Base-by-base conservation (phyloP, 2,113 vertebrate genomes). In the Larimichthys crocea region DNA sequence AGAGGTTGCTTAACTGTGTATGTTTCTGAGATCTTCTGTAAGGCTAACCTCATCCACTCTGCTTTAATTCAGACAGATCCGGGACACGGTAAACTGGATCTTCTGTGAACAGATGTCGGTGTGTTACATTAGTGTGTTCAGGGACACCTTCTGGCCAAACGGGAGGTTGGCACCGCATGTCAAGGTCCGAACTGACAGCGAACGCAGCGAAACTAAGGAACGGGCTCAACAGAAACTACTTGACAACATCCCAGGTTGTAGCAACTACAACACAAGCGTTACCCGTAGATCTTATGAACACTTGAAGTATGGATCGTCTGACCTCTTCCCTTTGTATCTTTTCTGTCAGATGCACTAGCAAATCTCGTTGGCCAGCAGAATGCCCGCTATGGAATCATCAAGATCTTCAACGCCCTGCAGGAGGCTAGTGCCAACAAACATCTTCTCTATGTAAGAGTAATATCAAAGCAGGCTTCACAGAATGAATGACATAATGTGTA, bases 291-390 rank as follows among this genome's bases (percentile, higher is more conserved):
- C 2, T 48, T 17, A 17, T 8, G 3, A 49, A 10, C 20, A 29
- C 14, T 1, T 44, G 3, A 24, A 26, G 19, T 10, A 3, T 20
- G 9, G 4, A 20, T 46, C 4, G 0, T 50, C 15, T 75, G 9
- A 61, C 35, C 4, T 56, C 9, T 74, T 49, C 2, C 10, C 26
- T 26, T 64, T 76, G n/a, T 50, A 19, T 90, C 56, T 86, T 63
- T 94, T 93, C 67, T 90, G 3, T 71, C 77, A 99, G 98, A 99
- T 95, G 96, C 95, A 63, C 96, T 99, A 69, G 96, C 98, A 91
- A 99, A 95, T 91, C 96, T 99, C 10, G 97, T 99, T 65, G 98
- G 98, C 90, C 98, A 99, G 86, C 98, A 99, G 92, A 99, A 99
- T 12, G 98, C 98, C 24, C 96, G 98, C 53, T 96, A 97, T 1